Percentiles rank a stretch among this genome's conserved stretches.
These are phyloP conservation scores for Tachuris rubrigastra DNA, from an alignment of 2,113 vertebrate genomes.

Conservation along the genomic window DNA sequence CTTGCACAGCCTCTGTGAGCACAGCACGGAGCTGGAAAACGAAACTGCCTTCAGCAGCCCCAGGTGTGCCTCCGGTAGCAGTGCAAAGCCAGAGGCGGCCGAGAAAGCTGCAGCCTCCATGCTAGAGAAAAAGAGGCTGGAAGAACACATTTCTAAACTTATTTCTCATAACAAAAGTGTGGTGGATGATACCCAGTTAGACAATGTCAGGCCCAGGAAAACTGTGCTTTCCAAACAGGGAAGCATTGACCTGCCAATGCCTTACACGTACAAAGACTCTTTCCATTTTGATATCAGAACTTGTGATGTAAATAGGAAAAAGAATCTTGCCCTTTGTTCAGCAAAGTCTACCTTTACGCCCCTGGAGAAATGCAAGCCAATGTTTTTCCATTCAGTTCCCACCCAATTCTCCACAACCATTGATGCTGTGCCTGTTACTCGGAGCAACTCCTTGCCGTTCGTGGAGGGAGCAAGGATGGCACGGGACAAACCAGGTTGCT, in stretches of 20 bases:
- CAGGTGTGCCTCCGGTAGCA: background rate
- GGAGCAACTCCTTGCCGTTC: conserved; percentile 91
- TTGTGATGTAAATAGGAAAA: conserved; percentile 70
- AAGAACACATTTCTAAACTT: conserved; percentile 89
- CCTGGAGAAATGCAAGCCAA: conserved; percentile 67
- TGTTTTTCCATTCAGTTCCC: conserved; percentile 85
- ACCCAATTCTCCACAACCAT: conserved; percentile 80
- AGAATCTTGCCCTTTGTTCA: conserved; percentile 45
- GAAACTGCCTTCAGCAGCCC: conserved; percentile 61
- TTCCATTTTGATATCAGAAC: conserved; percentile 93
- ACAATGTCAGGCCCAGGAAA: conserved; percentile 90
- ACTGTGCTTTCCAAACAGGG: conserved; percentile 91
- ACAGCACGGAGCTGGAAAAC: conserved; percentile 75
- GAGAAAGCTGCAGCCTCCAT: conserved; percentile 37
- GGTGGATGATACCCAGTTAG: conserved; percentile 88
- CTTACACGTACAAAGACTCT: conserved; percentile 94
- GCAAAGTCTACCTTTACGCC: conserved; percentile 69
- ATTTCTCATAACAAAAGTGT: conserved; percentile 93
- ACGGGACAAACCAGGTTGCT: conserved; percentile 49
- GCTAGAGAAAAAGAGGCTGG: conserved; percentile 83
- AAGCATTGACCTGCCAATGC: conserved; percentile 94
- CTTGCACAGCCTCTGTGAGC: conserved; percentile 69
- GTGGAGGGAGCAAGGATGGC: conserved; percentile 68
- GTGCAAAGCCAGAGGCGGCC: background rate
- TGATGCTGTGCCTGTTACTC: conserved; percentile 81